phyloP scores from a whole-genome alignment of 2,797 vertebrate species.

The Bufotes viridis region DNA sequence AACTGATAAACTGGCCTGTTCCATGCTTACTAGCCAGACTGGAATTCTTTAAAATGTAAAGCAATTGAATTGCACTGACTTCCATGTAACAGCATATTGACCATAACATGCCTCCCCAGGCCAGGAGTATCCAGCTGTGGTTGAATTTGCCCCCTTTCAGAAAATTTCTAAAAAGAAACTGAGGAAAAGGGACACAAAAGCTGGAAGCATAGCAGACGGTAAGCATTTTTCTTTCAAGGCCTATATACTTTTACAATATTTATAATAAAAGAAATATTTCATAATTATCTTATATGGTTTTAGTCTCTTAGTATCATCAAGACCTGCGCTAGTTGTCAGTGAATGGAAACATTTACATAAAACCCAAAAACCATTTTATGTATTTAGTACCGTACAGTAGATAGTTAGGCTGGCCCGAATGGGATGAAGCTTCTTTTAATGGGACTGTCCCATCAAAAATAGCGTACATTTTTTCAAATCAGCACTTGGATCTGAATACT shows the following conservation, averaged over 20 bases:
- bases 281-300: background rate
- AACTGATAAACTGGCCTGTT: too few species aligned
- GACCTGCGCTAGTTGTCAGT: background rate
- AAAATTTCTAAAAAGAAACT: conserved; percentile 97
- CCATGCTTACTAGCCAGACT: too few species aligned
- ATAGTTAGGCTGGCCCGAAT: background rate
- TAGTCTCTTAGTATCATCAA: background rate
- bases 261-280: background rate
- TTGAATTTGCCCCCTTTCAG: conserved; percentile 99
- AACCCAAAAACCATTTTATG: background rate
- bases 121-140: conserved; percentile 94
- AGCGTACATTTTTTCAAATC: too few species aligned
- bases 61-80: too few species aligned
- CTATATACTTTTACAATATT: background rate
- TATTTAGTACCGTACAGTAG: too few species aligned
- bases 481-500: too few species aligned
- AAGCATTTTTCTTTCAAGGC: conserved; percentile 61
- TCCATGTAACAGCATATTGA: background rate
- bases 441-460: background rate
- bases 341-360: background rate
- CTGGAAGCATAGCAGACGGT: conserved; percentile 96
- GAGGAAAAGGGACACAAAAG: conserved; percentile 95
- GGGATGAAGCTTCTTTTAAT: background rate
- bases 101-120: conserved; percentile 71
- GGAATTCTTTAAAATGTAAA: too few species aligned